These are phyloP conservation scores for Thaleichthys pacificus DNA, from an alignment of 2,797 vertebrate species.

Conservation along the genomic window DNA sequence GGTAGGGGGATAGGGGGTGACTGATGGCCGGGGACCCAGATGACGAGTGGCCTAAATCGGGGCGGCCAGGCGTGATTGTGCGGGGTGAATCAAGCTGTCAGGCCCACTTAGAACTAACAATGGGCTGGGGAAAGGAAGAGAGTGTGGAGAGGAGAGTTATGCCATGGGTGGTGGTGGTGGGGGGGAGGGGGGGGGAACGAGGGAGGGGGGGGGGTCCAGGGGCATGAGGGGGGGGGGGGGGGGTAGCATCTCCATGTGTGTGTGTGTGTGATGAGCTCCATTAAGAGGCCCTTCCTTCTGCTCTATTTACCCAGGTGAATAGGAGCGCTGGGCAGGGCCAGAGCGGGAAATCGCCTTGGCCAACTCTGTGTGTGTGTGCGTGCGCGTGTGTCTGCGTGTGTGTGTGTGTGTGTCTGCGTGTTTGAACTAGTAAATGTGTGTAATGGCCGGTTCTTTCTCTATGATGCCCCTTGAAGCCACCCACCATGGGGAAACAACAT, in stretches of 20 bases:
- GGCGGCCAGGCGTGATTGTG: slow-evolving; percentile 63
- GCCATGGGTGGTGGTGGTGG: not conserved
- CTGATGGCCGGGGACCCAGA: slow-evolving; percentile 41
- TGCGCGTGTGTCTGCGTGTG: not conserved
- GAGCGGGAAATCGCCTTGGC: slow-evolving; percentile 68
- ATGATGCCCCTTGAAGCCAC: too few relatives aligned
- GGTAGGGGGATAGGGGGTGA: slow-evolving; percentile 31
- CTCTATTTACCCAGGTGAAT: slow-evolving; percentile 99
- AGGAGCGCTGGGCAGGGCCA: slow-evolving; percentile 70
- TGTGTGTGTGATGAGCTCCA: slow-evolving; percentile 81
- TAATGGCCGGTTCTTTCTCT: too few relatives aligned
- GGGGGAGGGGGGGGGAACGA: not conserved
- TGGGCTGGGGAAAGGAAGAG: slow-evolving; percentile 53
- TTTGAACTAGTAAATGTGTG: not conserved
- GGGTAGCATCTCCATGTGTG: slow-evolving; percentile 65
- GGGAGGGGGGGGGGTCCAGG: slow-evolving; percentile 50
- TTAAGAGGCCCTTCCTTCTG: slow-evolving; percentile 91
- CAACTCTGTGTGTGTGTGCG: slow-evolving; percentile 27
- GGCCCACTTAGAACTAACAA: slow-evolving; percentile 81
- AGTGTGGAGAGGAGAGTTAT: slow-evolving; percentile 17
- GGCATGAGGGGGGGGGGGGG: slow-evolving; percentile 13
- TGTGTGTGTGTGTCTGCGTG: not conserved
- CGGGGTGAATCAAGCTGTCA: slow-evolving; percentile 77
- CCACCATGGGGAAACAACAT: too few relatives aligned
- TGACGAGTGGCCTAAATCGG: slow-evolving; percentile 60